Conservation (phyloP, 2,113 vertebrate species). For the Delphinus delphis region DNA sequence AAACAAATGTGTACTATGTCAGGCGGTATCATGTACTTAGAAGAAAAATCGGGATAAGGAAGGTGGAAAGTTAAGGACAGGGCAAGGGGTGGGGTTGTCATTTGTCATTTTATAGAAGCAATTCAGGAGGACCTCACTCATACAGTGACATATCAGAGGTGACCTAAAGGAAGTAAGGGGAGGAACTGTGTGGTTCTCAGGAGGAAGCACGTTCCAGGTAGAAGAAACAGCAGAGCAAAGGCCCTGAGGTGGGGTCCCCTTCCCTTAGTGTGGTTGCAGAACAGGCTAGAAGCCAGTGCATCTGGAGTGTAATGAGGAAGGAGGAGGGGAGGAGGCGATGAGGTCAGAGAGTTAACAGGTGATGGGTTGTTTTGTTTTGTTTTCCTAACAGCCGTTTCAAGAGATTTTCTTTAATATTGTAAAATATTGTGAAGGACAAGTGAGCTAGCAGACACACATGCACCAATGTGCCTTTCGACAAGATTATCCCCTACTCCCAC, state of each 20-base stretch:
- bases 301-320: neutral
- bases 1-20: neutral
- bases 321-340: neutral
- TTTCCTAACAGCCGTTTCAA: slow-evolving; percentile 82
- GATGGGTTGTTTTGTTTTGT: neutral
- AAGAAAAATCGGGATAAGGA: neutral
- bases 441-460: slow-evolving; percentile 88
- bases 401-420: slow-evolving; percentile 86
- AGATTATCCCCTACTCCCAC: slow-evolving; percentile 26
- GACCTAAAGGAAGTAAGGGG: neutral
- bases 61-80: neutral
- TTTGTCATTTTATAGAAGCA: neutral
- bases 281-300: neutral
- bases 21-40: neutral
- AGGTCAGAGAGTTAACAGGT: neutral
- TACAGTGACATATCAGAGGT: neutral
- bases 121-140: neutral
- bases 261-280: neutral
- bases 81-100: neutral
- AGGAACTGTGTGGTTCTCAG: neutral
- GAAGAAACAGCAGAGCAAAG: neutral
- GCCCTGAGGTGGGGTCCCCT: neutral
- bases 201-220: neutral
- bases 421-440: slow-evolving; percentile 88
- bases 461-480: slow-evolving; percentile 75